Evolutionary conservation across 2,888 invertebrate genomes (phyloP), one percentile per base, ranked within the genome.

Genomic region (Drosophila quinaria): DNA sequence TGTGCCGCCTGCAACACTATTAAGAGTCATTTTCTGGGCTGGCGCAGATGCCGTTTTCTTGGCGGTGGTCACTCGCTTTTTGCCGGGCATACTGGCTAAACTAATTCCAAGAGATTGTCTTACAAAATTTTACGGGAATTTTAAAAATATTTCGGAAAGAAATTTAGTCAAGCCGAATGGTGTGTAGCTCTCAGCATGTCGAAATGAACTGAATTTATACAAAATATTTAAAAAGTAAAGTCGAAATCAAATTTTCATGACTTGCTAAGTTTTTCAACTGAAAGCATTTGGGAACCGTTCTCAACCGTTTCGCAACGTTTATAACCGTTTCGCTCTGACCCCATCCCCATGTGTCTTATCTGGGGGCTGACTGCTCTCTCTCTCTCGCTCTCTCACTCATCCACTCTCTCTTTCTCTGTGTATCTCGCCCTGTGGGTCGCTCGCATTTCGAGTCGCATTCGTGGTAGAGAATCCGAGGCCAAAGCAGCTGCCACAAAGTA

Each of bases 401-500:
- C 19, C 41, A 9, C 19, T 31, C 42, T 49, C 5, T 42, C 51
- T 42, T 37, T 58, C 8, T 22, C 19, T 50, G 15, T 11, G 19
- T 39, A 19, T 58, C 56, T 61, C 62, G 50, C 66, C 54, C 54
- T 63, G 77, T 54, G 54, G 70, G 60, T 59, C 62, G 63, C 41
- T 39, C 47, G 56, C 80, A 76, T 73, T 79, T 58, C 55, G 59
- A 56, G 37, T 37, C 55, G 58, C 86, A 82, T 76, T 85, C 67
- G 80, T 70, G 67, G 56, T 47, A 62, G 61, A 62, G 71, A 70
- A 68, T 70, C 62, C 67, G 64, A 70, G 64, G 64, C 47, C 75
- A 73, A 82, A 85, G 69, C 79, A 67, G 70, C 72, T 81, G 70
- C 56, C 82, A 79, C 75, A 46, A 39, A 56, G 33, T 56, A 52